Evolutionary conservation across 2,113 vertebrate species (phyloP).

Genomic region (Proterorhinus semilunaris): DNA sequence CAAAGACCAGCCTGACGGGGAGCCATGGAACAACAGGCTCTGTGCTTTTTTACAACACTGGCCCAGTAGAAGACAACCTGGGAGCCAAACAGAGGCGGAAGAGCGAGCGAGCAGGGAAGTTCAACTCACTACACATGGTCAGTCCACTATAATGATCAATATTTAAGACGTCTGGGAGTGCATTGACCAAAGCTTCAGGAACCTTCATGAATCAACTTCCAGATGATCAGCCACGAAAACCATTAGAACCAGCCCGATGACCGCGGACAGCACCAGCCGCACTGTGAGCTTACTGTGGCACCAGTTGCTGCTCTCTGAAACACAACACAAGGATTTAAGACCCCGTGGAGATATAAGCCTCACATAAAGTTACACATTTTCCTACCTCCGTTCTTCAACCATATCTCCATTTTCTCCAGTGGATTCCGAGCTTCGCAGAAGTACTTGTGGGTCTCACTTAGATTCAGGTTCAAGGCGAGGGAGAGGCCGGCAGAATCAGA

Average conservation of each 20-base stretch:
- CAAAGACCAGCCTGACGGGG: too few species aligned
- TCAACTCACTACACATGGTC: too few species aligned
- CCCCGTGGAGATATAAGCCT: too few species aligned
- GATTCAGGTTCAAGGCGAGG: background rate
- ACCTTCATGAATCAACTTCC: too few species aligned
- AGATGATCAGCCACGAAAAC: constrained; percentile 1
- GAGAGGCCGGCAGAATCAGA: background rate
- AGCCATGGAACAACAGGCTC: too few species aligned
- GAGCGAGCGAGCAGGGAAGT: too few species aligned
- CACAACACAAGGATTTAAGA: background rate
- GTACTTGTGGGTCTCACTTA: background rate
- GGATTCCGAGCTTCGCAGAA: constrained; percentile 2
- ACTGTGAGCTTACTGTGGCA: background rate
- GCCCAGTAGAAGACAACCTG: too few species aligned
- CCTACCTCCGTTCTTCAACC: background rate
- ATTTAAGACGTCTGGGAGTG: too few species aligned
- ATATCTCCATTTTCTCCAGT: background rate
- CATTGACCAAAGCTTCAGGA: too few species aligned
- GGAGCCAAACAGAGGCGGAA: too few species aligned
- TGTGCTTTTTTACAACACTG: too few species aligned
- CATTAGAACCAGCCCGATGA: constrained; percentile 1
- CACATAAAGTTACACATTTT: background rate
- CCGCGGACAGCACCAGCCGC: background rate
- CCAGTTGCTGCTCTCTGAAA: constrained; percentile 2
- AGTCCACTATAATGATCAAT: too few species aligned